phyloP scores from a whole-genome alignment of 2,113 vertebrate species.

The Dasyornis broadbenti region DNA sequence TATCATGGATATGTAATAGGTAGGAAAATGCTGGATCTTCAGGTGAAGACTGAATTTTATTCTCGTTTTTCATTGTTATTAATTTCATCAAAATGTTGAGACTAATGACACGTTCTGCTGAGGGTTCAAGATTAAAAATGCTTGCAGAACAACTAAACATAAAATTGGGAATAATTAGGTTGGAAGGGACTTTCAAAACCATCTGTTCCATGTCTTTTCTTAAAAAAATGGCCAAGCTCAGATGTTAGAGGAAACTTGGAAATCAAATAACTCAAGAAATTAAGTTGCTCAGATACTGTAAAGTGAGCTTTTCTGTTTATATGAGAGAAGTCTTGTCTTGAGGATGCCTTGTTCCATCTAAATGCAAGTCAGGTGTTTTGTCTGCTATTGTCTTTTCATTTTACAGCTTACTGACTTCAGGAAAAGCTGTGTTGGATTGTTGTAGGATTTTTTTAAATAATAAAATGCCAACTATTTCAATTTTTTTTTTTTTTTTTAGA shows the following conservation, averaged over 20 bases:
- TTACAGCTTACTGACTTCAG: background rate
- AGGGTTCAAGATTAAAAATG: background rate
- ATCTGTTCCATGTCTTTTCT: background rate
- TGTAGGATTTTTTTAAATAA: background rate
- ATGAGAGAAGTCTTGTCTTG: background rate
- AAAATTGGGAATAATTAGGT: background rate
- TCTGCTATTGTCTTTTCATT: background rate
- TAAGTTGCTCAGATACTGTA: background rate
- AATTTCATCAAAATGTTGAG: background rate
- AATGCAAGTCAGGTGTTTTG: background rate
- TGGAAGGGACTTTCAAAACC: background rate
- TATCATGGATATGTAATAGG: background rate
- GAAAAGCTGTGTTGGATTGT: background rate
- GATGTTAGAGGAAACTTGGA: background rate
- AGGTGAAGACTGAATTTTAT: background rate
- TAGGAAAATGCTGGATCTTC: background rate
- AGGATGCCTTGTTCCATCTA: background rate
- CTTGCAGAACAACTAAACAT: background rate
- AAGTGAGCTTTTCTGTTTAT: background rate
- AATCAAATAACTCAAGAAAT: background rate
- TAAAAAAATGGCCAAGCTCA: background rate
- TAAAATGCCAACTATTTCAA: background rate
- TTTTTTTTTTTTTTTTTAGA: background rate
- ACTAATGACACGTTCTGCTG: rapidly evolving
- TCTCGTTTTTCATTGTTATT: background rate